A percentile compares a stretch with the other conserved stretches of the same genome.
phyloP scores from a whole-genome alignment of 2,113 vertebrate species.

The Oenanthe oenanthe region DNA sequence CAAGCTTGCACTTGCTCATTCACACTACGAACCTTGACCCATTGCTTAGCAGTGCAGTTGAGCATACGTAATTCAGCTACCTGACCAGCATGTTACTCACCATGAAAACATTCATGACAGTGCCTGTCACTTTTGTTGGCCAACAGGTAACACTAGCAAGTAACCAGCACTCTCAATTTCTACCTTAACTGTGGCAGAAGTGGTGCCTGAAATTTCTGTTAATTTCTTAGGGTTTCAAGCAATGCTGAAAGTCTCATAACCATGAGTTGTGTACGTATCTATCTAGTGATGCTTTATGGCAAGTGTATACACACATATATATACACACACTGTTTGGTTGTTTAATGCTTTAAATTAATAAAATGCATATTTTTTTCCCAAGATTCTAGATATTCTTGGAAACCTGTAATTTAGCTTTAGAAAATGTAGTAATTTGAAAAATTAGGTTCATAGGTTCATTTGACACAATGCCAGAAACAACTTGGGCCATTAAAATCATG shows the following conservation, averaged over 20 bases:
- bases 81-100: background rate
- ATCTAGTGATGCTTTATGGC: background rate
- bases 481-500: background rate
- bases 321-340: background rate
- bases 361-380: background rate
- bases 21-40: background rate
- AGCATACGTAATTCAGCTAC: background rate
- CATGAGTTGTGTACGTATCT: background rate
- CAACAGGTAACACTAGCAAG: background rate
- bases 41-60: background rate
- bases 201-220: background rate
- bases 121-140: background rate
- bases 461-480: constrained; percentile 2
- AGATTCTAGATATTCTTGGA: background rate
- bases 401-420: background rate
- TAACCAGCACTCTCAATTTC: background rate
- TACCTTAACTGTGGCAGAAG: background rate
- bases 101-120: background rate
- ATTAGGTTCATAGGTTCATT: background rate
- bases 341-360: background rate
- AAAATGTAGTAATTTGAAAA: background rate
- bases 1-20: background rate
- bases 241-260: background rate
- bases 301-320: background rate
- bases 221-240: background rate